A percentile compares a stretch with the other conserved stretches of the same genome.
Conservation (phyloP, 2,888 invertebrate species). For the Neoitamus cyanurus region DNA sequence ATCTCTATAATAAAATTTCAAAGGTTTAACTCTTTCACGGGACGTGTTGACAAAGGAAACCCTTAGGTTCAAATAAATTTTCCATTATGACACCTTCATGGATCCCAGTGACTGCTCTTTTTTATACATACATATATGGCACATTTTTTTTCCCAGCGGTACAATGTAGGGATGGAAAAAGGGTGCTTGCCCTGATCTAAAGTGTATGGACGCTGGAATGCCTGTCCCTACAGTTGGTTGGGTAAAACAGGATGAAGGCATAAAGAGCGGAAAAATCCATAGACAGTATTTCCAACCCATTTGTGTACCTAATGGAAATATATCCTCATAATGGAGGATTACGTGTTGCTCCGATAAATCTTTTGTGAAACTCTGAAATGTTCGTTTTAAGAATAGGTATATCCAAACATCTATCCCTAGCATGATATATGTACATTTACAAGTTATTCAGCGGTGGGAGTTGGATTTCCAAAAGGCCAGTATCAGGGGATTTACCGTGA, state of each 20-base stretch:
- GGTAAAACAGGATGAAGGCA: slow-evolving; percentile 16
- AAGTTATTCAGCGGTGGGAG: background rate
- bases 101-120: slow-evolving; percentile 12
- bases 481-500: background rate
- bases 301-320: slow-evolving; percentile 30
- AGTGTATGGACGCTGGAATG: background rate
- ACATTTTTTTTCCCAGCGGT: background rate
- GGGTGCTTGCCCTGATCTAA: background rate
- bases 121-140: background rate
- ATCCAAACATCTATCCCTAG: background rate
- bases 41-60: slow-evolving; percentile 27
- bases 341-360: slow-evolving; percentile 21
- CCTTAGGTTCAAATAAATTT: slow-evolving; percentile 38
- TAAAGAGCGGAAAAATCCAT: slow-evolving; percentile 33
- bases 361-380: slow-evolving; percentile 33
- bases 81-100: slow-evolving; percentile 41
- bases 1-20: slow-evolving; percentile 31
- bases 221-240: background rate
- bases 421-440: background rate
- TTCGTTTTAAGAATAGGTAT: background rate
- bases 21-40: slow-evolving; percentile 33
- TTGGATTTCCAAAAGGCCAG: background rate
- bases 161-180: background rate
- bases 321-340: slow-evolving; percentile 2
- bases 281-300: slow-evolving; percentile 36